These are phyloP conservation scores for Carassius carassius DNA, from an alignment of 2,113 vertebrate species.

Conservation along the genomic window DNA sequence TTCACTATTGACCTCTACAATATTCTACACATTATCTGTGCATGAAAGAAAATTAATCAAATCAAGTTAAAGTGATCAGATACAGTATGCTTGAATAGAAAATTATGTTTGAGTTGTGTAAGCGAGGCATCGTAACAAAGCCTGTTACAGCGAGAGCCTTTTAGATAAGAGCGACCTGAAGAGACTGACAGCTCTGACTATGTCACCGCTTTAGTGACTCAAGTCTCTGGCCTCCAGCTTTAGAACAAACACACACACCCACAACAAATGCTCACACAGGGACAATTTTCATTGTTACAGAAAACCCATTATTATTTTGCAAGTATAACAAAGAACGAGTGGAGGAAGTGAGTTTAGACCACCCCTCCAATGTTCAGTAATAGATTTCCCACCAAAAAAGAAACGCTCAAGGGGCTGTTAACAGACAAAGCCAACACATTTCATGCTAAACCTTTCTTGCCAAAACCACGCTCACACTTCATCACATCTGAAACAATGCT, in stretches of 20 bases:
- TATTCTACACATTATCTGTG: constrained; percentile 1
- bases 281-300: background rate
- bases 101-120: background rate
- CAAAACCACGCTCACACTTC: constrained; percentile 13
- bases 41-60: background rate
- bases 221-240: background rate
- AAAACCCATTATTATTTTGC: constrained; percentile 13
- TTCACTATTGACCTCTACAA: background rate
- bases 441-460: constrained; percentile 35
- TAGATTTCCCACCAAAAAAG: constrained; percentile 24
- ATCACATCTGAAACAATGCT: constrained; percentile 25
- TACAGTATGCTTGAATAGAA: background rate
- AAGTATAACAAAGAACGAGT: background rate
- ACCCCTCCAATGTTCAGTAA: background rate
- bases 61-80: background rate
- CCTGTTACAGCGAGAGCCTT: background rate
- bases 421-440: constrained; percentile 51
- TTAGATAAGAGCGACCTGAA: constrained; percentile 9
- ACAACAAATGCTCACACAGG: background rate
- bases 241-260: background rate
- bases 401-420: constrained; percentile 29
- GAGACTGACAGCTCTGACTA: background rate
- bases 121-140: background rate
- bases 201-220: background rate
- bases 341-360: background rate